These are phyloP conservation scores for Anableps anableps DNA, from an alignment of 2,797 vertebrate genomes.

Conservation along the genomic window DNA sequence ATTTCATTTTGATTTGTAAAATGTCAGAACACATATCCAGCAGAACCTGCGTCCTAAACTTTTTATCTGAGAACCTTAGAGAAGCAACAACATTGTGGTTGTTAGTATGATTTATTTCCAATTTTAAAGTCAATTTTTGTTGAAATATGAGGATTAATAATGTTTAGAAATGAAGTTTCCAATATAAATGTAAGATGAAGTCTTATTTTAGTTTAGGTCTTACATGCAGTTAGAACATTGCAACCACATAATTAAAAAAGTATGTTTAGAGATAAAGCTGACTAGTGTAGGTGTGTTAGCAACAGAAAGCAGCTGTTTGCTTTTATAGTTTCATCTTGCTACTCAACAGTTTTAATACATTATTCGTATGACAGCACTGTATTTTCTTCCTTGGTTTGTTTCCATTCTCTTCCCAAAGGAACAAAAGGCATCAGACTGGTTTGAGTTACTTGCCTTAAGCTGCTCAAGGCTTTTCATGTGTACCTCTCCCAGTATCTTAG, in stretches of 20 bases:
- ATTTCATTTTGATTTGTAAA: too few relatives aligned
- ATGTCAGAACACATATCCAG: background rate
- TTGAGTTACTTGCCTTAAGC: conserved; percentile 33
- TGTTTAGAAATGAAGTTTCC: background rate
- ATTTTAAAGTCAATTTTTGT: background rate
- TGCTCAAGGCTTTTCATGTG: conserved; percentile 42
- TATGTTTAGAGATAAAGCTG: background rate
- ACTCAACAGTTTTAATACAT: conserved; percentile 10
- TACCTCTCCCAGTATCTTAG: conserved; percentile 7
- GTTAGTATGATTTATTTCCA: background rate
- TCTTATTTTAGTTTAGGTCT: background rate
- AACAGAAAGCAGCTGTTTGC: background rate
- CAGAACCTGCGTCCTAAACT: background rate
- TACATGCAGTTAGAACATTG: background rate
- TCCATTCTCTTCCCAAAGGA: conserved; percentile 20
- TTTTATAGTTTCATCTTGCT: conserved; percentile 14
- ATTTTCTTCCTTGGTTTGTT: conserved; percentile 6
- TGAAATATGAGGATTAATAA: background rate
- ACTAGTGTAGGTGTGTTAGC: conserved; percentile 8
- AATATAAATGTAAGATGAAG: background rate
- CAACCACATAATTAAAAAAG: background rate
- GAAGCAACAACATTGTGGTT: background rate
- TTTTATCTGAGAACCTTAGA: background rate
- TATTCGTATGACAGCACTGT: conserved; percentile 5
- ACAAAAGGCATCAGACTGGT: conserved; percentile 28